phyloP scores from a whole-genome alignment of 37 sponge, comb jelly and placozoan species.

The Beroe forskalii region DNA sequence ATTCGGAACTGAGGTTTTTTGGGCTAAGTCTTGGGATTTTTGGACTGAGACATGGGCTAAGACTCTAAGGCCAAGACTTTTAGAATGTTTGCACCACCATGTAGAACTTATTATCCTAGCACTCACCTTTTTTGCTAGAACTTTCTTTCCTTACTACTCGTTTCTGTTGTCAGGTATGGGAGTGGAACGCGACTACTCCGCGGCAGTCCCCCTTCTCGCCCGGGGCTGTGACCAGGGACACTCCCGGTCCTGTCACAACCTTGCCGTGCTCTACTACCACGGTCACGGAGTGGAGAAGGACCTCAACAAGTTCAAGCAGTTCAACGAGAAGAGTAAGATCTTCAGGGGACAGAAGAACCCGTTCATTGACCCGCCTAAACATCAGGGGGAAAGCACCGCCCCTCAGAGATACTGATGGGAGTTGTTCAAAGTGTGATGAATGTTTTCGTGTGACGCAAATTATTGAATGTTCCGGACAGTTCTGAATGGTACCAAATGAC shows the following conservation, averaged over 20 bases:
- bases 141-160: too few species aligned
- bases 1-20: too few species aligned
- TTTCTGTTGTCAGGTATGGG: constrained; percentile 39
- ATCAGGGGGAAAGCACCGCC: not conserved
- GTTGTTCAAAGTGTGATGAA: not conserved
- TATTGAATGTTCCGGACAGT: too few species aligned
- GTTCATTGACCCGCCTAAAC: not conserved
- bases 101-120: too few species aligned
- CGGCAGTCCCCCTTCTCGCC: constrained; percentile 22
- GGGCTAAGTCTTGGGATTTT: too few species aligned
- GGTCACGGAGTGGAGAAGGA: constrained; percentile 46
- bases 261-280: constrained; percentile 48
- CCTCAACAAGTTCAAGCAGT: constrained; percentile 57
- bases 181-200: constrained; percentile 7
- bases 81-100: too few species aligned
- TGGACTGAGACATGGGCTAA: too few species aligned
- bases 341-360: constrained; percentile 46
- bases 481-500: too few species aligned
- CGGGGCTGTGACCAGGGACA: constrained; percentile 16
- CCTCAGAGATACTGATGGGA: not conserved
- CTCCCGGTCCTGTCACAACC: constrained; percentile 46
- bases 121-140: too few species aligned
- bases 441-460: not conserved
- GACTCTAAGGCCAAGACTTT: too few species aligned
- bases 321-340: constrained; percentile 18